Evolutionary conservation across 2,888 invertebrate species (phyloP).

Genomic region (Tromatobia lineatoria): DNA sequence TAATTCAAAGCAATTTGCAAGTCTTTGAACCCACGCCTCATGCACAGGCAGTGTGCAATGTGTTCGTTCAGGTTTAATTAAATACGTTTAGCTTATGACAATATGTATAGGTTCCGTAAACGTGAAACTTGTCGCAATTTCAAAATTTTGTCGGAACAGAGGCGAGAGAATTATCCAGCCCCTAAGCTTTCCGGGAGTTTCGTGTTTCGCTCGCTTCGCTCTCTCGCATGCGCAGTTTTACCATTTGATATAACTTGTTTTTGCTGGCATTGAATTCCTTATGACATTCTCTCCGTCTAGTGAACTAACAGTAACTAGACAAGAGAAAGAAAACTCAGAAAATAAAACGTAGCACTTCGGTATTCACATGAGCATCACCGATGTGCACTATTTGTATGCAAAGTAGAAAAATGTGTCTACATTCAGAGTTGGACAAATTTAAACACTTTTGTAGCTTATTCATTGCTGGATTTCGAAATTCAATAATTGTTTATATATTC

Average conservation of each 20-base stretch:
- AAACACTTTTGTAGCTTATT: too few relatives aligned
- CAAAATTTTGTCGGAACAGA: constrained; percentile 67
- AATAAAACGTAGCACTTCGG: background rate
- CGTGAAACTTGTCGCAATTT: constrained; percentile 67
- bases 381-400: too few relatives aligned
- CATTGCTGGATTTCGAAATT: too few relatives aligned
- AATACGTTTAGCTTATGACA: constrained; percentile 6
- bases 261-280: constrained; percentile 57
- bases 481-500: too few relatives aligned
- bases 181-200: constrained; percentile 54
- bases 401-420: too few relatives aligned
- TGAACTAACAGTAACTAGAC: constrained; percentile 50
- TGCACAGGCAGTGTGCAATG: too few relatives aligned
- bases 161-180: constrained; percentile 66
- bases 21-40: too few relatives aligned
- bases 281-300: background rate
- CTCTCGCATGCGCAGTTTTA: constrained; percentile 25
- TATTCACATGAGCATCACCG: constrained; percentile 46
- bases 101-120: constrained; percentile 45
- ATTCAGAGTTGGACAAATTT: too few relatives aligned
- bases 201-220: constrained; percentile 20
- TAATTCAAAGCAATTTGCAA: too few relatives aligned
- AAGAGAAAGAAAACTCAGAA: constrained; percentile 41
- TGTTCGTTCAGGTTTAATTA: too few relatives aligned
- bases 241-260: constrained; percentile 67